A percentile compares a stretch with the other conserved stretches of the same genome.
phyloP scores from a whole-genome alignment of 30 jellyfish, hydroid and myxozoan species.

The Haliclystus octoradiatus region DNA sequence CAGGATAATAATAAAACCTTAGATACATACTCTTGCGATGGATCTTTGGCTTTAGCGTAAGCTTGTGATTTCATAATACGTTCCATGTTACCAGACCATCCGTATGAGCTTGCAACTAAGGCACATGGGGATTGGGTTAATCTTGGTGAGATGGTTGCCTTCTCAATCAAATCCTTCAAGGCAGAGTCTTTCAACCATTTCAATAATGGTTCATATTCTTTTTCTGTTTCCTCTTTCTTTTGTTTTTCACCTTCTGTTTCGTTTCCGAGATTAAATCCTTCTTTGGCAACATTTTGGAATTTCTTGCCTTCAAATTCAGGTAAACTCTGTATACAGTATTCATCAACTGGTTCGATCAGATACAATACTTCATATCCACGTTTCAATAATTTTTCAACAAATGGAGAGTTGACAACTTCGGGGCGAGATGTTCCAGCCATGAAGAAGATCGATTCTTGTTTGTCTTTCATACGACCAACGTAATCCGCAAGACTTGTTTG shows the following conservation, averaged over 20 bases:
- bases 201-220: constrained; percentile 92
- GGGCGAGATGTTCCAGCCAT: constrained; percentile 86
- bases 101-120: constrained; percentile 94
- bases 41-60: constrained; percentile 95
- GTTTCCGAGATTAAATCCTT: constrained; percentile 93
- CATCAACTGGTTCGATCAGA: constrained; percentile 97
- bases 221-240: constrained; percentile 80
- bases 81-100: constrained; percentile 99
- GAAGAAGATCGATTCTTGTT: constrained; percentile 90
- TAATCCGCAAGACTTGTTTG: constrained; percentile 92
- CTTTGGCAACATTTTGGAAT: constrained; percentile 99
- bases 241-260: constrained; percentile 66
- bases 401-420: constrained; percentile 95
- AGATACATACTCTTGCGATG: constrained; percentile 85
- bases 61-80: constrained; percentile 99
- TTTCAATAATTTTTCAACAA: constrained; percentile 82
- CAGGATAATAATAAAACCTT: too few species aligned
- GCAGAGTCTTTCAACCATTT: constrained; percentile 94
- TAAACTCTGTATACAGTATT: constrained; percentile 87
- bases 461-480: constrained; percentile 91
- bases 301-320: constrained; percentile 98
- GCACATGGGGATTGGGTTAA: constrained; percentile 96
- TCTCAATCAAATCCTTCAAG: constrained; percentile 74
- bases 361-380: constrained; percentile 95
- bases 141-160: constrained; percentile 90